phyloP scores from a whole-genome alignment of 2,113 vertebrate genomes.

The Struthidea cinerea region DNA sequence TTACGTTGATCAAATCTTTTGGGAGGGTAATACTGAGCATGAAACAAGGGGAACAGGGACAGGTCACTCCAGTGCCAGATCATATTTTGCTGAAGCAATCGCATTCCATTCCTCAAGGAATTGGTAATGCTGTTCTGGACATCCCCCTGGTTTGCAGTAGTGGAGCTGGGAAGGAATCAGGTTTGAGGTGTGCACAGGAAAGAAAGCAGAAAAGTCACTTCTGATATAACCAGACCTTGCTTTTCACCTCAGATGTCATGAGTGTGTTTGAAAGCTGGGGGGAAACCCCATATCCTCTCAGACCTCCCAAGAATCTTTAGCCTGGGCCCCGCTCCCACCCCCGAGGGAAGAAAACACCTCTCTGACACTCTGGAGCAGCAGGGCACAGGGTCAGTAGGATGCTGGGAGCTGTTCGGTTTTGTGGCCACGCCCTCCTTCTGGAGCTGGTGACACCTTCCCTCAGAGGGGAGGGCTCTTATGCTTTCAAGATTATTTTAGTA shows the following conservation, averaged over 20 bases:
- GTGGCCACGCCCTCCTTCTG: background rate
- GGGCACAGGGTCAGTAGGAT: background rate
- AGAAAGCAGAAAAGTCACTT: background rate
- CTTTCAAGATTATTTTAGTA: background rate
- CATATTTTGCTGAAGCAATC: background rate
- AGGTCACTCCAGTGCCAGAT: background rate
- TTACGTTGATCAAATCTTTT: background rate
- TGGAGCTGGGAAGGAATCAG: background rate
- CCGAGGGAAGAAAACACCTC: background rate
- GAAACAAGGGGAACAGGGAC: background rate
- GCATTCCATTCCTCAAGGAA: background rate
- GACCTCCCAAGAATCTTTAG: background rate
- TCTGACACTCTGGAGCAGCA: background rate
- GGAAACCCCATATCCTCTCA: background rate
- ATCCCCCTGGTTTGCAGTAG: background rate
- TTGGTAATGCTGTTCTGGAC: background rate
- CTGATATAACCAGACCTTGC: background rate
- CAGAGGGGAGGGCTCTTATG: background rate
- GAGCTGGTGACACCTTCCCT: background rate
- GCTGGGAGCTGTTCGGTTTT: background rate
- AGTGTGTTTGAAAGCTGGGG: background rate
- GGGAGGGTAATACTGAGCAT: background rate
- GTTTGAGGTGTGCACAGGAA: background rate
- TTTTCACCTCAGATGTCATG: background rate
- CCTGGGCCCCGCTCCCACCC: background rate